Conservation (phyloP, 2,797 vertebrate species). For the Chelidonichthys spinosus region DNA sequence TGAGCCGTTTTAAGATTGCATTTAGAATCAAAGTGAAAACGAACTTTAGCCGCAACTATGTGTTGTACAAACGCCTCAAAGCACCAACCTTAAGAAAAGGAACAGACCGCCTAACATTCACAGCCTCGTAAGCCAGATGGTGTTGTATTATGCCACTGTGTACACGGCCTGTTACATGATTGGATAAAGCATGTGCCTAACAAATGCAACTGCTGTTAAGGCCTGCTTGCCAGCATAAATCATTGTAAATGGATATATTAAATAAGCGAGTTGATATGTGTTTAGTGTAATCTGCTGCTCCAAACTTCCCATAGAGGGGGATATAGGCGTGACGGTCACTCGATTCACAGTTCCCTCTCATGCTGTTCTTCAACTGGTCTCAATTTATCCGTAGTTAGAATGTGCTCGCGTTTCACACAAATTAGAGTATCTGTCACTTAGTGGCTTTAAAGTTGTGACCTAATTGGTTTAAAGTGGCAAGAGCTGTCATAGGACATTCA, state of each 20-base stretch:
- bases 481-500: constrained; percentile 31
- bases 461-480: constrained; percentile 53
- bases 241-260: constrained; percentile 72
- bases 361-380: background rate
- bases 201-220: constrained; percentile 76
- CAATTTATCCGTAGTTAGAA: constrained; percentile 19
- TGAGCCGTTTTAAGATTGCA: background rate
- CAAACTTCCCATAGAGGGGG: constrained; percentile 13
- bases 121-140: constrained; percentile 80
- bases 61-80: constrained; percentile 29
- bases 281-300: constrained; percentile 66
- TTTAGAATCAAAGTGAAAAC: background rate
- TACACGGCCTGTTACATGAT: constrained; percentile 74
- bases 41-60: background rate
- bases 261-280: constrained; percentile 70
- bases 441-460: constrained; percentile 39
- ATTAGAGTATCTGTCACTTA: constrained; percentile 40
- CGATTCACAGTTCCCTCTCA: constrained; percentile 9
- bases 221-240: constrained; percentile 66
- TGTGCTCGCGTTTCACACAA: constrained; percentile 17
- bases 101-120: constrained; percentile 64
- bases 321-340: background rate
- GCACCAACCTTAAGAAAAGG: constrained; percentile 51
- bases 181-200: constrained; percentile 79
- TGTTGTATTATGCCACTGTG: constrained; percentile 70